These are phyloP conservation scores for Gymnothorax reevesii DNA, from an alignment of 2,797 vertebrate genomes.

Conservation along the genomic window DNA sequence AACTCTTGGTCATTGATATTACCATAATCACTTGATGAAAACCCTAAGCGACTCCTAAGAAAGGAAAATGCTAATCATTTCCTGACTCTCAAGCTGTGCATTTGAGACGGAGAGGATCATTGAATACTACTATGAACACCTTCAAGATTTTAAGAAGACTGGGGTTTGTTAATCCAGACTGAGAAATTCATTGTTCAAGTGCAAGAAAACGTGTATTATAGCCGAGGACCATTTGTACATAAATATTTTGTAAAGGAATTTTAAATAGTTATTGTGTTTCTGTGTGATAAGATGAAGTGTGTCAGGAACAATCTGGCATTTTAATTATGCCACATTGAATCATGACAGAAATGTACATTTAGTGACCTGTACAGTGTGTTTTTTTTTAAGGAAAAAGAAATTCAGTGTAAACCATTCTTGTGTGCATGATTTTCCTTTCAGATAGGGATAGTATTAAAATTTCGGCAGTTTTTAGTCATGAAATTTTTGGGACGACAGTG, in stretches of 20 bases:
- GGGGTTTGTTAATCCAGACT: constrained; percentile 15
- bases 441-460: background rate
- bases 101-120: background rate
- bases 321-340: constrained; percentile 71
- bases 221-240: constrained; percentile 42
- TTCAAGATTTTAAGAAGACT: background rate
- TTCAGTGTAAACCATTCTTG: constrained; percentile 57
- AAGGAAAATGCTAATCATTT: background rate
- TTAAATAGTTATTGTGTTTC: constrained; percentile 38
- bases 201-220: constrained; percentile 9
- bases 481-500: background rate
- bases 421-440: constrained; percentile 12
- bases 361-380: constrained; percentile 62
- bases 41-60: background rate
- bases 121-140: background rate
- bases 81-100: background rate
- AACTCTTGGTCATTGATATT: background rate
- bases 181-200: constrained; percentile 21
- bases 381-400: constrained; percentile 40
- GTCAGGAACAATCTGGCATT: constrained; percentile 28
- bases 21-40: background rate
- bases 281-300: constrained; percentile 35
- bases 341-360: constrained; percentile 72
- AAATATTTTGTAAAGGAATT: constrained; percentile 55
- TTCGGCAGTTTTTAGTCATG: background rate